Conservation (phyloP, 2,113 vertebrate species). For the Nesoenas mayeri region DNA sequence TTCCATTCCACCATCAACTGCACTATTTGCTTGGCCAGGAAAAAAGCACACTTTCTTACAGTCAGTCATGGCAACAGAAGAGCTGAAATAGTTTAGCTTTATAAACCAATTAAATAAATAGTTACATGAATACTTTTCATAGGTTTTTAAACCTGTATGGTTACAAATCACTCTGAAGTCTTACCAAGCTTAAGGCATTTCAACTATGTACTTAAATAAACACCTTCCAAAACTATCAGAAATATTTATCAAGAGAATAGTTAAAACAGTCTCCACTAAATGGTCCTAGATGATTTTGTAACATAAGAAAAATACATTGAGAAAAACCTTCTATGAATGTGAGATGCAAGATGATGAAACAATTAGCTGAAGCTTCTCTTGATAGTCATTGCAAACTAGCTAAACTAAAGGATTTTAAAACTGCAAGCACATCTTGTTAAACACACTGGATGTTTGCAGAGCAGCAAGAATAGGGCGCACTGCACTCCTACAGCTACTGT, state of each 20-base stretch:
- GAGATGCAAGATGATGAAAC: background rate
- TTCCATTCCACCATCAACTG: background rate
- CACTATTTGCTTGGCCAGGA: background rate
- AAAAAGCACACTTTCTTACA: accelerated
- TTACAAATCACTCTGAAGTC: background rate
- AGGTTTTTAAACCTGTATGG: background rate
- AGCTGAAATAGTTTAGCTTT: background rate
- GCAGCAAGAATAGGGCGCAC: background rate
- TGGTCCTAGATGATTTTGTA: background rate
- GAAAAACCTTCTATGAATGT: background rate
- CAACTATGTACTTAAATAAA: background rate
- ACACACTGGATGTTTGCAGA: background rate
- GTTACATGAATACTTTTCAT: background rate
- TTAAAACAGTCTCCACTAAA: background rate
- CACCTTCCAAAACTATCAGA: background rate
- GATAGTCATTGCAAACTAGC: accelerated
- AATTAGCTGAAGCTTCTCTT: background rate
- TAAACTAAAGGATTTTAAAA: background rate
- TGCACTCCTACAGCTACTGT: background rate
- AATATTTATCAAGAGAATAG: background rate
- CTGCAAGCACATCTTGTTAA: background rate
- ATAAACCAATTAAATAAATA: background rate
- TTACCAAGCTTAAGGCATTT: background rate
- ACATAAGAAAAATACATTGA: background rate
- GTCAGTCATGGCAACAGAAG: background rate